Percentiles rank a stretch among this genome's conserved stretches.
Conservation (phyloP, 2,113 vertebrate genomes). For the Alligator sinensis region DNA sequence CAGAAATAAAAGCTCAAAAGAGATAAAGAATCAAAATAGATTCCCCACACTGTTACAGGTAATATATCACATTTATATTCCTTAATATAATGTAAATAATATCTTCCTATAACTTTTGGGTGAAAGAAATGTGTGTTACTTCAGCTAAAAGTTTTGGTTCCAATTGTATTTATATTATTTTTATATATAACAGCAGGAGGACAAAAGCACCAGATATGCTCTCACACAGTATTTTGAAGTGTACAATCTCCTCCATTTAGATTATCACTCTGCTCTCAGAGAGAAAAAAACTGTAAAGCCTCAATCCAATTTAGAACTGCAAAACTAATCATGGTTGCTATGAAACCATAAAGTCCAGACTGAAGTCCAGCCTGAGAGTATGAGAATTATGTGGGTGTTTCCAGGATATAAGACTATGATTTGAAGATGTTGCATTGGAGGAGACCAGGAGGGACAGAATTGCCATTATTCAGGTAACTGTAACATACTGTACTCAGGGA, state of each 20-base stretch:
- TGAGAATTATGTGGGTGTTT: background rate
- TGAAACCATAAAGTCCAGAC: background rate
- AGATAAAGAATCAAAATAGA: conserved; percentile 52
- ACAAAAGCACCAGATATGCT: background rate
- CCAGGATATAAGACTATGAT: background rate
- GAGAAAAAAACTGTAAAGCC: no score
- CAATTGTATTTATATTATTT: background rate
- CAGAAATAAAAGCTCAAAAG: conserved; percentile 54
- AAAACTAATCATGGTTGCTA: background rate
- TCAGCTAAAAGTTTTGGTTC: conserved; percentile 13
- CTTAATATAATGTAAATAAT: conserved; percentile 16
- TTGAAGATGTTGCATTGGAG: background rate
- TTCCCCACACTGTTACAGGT: conserved; percentile 14
- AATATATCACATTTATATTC: conserved; percentile 10
- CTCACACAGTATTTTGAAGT: background rate
- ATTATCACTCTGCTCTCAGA: no score
- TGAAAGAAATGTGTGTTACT: conserved; percentile 6
- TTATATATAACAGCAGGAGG: background rate
- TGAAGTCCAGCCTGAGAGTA: background rate
- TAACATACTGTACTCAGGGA: background rate
- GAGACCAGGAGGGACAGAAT: background rate
- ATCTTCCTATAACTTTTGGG: conserved; percentile 21
- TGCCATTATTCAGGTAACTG: background rate
- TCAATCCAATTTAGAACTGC: background rate
- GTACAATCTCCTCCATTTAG: no score